Conservation (phyloP, 2,888 invertebrate genomes). For the Bombylius discolor region DNA sequence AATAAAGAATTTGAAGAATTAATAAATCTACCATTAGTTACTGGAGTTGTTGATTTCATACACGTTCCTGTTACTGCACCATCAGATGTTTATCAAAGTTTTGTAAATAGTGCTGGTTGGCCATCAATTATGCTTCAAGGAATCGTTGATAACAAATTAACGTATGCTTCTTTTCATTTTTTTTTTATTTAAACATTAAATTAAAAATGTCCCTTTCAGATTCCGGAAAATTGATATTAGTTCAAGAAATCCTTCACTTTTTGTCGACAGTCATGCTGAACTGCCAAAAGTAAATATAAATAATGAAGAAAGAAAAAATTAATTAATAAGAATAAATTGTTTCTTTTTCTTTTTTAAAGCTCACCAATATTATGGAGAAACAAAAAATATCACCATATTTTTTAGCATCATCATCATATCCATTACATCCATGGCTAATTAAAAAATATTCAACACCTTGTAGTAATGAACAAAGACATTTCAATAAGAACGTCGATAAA, state of each 20-base stretch:
- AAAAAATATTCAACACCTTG: conserved; percentile 24
- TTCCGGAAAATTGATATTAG: conserved; percentile 29
- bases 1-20: conserved; percentile 23
- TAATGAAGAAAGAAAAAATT: neutral
- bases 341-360: neutral
- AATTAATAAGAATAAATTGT: too few species aligned
- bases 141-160: conserved; percentile 27
- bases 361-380: conserved; percentile 5
- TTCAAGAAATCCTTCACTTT: conserved; percentile 19
- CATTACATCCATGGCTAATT: conserved; percentile 28
- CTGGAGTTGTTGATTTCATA: conserved; percentile 25
- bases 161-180: conserved; percentile 12
- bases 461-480: conserved; percentile 25
- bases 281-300: conserved; percentile 16
- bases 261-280: conserved; percentile 20
- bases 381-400: conserved; percentile 4
- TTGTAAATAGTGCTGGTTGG: conserved; percentile 14
- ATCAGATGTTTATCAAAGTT: conserved; percentile 16
- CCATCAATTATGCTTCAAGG: conserved; percentile 26
- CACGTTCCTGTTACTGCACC: conserved; percentile 21
- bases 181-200: too few species aligned
- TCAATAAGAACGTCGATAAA: conserved; percentile 28
- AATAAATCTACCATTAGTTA: conserved; percentile 26
- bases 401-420: conserved; percentile 17
- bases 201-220: conserved; percentile 6